phyloP scores from a whole-genome alignment of 2,113 vertebrate species.

The Chaetops frenatus region DNA sequence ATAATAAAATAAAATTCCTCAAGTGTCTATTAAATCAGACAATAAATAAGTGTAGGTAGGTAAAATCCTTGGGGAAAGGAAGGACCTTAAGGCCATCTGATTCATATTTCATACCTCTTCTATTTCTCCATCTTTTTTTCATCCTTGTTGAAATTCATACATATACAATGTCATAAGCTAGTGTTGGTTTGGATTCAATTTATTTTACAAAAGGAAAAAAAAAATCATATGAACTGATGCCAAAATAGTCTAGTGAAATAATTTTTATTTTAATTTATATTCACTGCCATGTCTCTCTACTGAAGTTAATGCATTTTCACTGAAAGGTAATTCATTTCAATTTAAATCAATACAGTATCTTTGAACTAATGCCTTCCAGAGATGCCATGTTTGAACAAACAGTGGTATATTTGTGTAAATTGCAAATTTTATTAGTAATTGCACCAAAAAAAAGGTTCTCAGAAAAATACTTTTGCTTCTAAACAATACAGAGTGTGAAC shows the following conservation, averaged over 20 bases:
- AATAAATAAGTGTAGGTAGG: constrained; percentile 56
- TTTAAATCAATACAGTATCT: constrained; percentile 56
- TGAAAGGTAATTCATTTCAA: constrained; percentile 58
- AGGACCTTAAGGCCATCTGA: constrained; percentile 52
- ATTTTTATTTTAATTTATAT: constrained; percentile 45
- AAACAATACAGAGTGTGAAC: background rate
- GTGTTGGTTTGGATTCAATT: constrained; percentile 40
- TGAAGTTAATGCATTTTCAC: constrained; percentile 55
- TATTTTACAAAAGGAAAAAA: background rate
- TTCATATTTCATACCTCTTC: constrained; percentile 61
- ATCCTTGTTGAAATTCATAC: constrained; percentile 43
- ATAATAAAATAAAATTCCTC: constrained; percentile 55
- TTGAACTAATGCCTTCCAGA: constrained; percentile 26
- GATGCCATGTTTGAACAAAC: background rate
- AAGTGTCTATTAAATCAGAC: constrained; percentile 55
- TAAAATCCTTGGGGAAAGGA: constrained; percentile 49
- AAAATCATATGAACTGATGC: background rate
- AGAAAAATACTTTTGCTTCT: background rate
- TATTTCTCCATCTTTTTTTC: constrained; percentile 16
- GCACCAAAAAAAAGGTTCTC: background rate
- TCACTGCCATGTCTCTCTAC: constrained; percentile 4
- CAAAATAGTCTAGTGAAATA: constrained; percentile 27
- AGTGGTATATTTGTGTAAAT: background rate
- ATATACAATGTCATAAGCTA: constrained; percentile 19
- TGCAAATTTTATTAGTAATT: background rate